Evolutionary conservation across 2,888 invertebrate genomes (phyloP), one percentile per base, ranked within the genome.

Genomic region (Harmothoe impar): DNA sequence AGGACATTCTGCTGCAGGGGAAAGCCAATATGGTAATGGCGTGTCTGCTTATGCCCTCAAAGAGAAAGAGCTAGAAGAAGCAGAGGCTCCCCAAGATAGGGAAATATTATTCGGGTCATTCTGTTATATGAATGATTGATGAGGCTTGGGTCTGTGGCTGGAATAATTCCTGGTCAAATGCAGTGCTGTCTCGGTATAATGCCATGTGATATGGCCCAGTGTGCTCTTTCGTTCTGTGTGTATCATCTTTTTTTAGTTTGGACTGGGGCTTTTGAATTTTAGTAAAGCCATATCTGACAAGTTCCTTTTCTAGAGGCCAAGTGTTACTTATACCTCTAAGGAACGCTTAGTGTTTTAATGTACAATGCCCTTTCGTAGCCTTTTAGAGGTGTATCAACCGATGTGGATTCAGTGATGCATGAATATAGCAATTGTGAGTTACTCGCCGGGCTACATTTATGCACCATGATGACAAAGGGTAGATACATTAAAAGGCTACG

Each of bases 71-170:
- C n/a, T 62, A 3, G 15, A 62, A 62, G 62, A n/a, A 62, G 62
- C 23, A 62, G 43, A 62, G 12, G 62, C 20, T 62, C 62, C 54
- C n/a, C 15, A 62, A 20, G n/a, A 62, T n/a, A 62, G n/a, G 62
- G 23, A 20, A n/a, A 62, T 62, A 62, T 62, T 62, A 62, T 62
- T 43, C 62, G 62, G 20, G 62, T 62, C 62, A 62, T 62, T 62
- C 62, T 7, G 62, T 62, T 62, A n/a, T 62, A n/a, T n/a, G n/a
- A n/a, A 62, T 62, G 62, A 62, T 62, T 62, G 62, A 62, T 62
- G 62, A 62, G 62, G 7, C n/a, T 20, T n/a, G 15, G 62, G 62
- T n/a, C 62, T 62, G n/a, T 15, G n/a, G 62, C 62, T n/a, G 62
- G 62, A 62, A 62, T 62, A 62, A 62, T 20, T 62, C 20, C n/a